Conservation (phyloP, 1,140 invertebrate species). For the Drosophila malerkotliana region DNA sequence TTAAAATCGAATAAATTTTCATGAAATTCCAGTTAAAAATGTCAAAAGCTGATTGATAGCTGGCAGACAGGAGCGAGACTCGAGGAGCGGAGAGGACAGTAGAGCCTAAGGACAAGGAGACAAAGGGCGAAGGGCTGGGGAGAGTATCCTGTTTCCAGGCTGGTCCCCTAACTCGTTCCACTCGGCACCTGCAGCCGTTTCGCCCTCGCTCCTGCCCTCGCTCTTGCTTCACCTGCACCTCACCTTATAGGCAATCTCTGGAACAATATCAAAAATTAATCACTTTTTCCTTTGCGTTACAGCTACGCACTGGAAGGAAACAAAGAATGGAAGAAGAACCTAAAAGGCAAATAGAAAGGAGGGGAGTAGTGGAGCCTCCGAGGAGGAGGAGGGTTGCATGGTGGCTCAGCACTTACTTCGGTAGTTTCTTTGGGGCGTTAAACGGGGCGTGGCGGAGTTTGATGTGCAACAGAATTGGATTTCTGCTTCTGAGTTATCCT, state of each 20-base stretch:
- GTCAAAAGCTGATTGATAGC: conserved; percentile 82
- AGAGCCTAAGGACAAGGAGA: neutral
- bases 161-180: conserved; percentile 33
- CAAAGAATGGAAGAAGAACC: conserved; percentile 17
- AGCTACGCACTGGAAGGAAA: conserved; percentile 58
- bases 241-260: conserved; percentile 57
- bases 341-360: conserved; percentile 20
- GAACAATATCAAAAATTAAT: conserved; percentile 82
- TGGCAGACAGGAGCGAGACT: conserved; percentile 65
- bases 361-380: neutral
- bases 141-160: conserved; percentile 70
- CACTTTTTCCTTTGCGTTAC: conserved; percentile 69
- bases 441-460: conserved; percentile 73
- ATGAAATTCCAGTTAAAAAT: conserved; percentile 81
- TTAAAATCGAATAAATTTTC: conserved; percentile 83
- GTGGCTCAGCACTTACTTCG: conserved; percentile 49
- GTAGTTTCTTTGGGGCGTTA: conserved; percentile 78
- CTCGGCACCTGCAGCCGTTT: conserved; percentile 53
- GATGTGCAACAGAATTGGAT: conserved; percentile 83
- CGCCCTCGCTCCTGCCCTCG: neutral
- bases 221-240: neutral
- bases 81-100: neutral
- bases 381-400: neutral
- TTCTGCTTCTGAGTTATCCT: conserved; percentile 41
- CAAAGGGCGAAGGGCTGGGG: neutral